Percentiles rank a stretch among this genome's conserved stretches.
phyloP scores from a whole-genome alignment of 2,113 vertebrate species.

The Epinephelus moara region DNA sequence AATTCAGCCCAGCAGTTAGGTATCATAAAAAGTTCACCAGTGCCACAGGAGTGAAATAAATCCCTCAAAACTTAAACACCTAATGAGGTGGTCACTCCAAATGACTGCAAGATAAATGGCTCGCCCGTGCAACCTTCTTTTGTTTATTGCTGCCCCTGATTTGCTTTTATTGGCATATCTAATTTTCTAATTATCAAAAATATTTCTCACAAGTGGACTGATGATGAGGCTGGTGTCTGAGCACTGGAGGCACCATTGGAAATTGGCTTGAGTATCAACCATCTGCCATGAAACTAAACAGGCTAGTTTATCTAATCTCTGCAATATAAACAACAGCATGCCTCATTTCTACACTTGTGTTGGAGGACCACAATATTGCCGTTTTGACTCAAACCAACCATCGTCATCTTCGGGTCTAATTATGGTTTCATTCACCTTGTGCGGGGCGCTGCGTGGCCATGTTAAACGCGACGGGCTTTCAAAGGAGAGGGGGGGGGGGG shows the following conservation, averaged over 20 bases:
- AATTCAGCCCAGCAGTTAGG: slow-evolving; percentile 87
- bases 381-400: slow-evolving; percentile 57
- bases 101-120: slow-evolving; percentile 87
- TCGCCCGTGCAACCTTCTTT: slow-evolving; percentile 86
- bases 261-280: slow-evolving; percentile 90
- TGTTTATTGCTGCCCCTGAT: slow-evolving; percentile 80
- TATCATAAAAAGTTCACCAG: slow-evolving; percentile 86
- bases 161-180: slow-evolving; percentile 83
- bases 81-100: slow-evolving; percentile 91
- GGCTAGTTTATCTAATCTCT: slow-evolving; percentile 93
- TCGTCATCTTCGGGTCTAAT: slow-evolving; percentile 31
- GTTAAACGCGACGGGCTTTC: slow-evolving; percentile 71
- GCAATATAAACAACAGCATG: slow-evolving; percentile 90
- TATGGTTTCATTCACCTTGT: slow-evolving; percentile 50
- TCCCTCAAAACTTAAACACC: slow-evolving; percentile 90
- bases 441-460: slow-evolving; percentile 53
- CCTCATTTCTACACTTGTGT: slow-evolving; percentile 88
- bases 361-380: slow-evolving; percentile 77
- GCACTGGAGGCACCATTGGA: slow-evolving; percentile 87
- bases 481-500: slow-evolving; percentile 15
- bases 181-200: slow-evolving; percentile 88
- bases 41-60: slow-evolving; percentile 90
- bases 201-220: slow-evolving; percentile 84
- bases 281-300: slow-evolving; percentile 92
- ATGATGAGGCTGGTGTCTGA: slow-evolving; percentile 86